Evolutionary conservation across 2,888 invertebrate species (phyloP).

Genomic region (Athripsodes cinereus): DNA sequence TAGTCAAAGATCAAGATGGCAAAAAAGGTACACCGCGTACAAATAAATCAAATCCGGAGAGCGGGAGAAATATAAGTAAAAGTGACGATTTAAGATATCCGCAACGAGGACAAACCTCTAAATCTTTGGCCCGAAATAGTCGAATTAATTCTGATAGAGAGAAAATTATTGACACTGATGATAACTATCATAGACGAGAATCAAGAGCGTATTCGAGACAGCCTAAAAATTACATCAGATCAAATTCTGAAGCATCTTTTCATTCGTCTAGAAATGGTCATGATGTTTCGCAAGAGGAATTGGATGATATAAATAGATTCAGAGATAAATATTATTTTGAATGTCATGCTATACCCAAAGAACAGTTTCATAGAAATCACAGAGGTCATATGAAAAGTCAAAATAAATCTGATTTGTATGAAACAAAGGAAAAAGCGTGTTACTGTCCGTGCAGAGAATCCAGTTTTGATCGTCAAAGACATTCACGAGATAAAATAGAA

Average conservation of each 20-base stretch:
- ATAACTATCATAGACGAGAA: background rate
- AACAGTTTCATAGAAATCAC: constrained; percentile 29
- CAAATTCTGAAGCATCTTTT: background rate
- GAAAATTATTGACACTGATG: background rate
- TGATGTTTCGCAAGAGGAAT: constrained; percentile 8
- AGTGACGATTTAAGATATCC: background rate
- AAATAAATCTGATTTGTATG: constrained; percentile 21
- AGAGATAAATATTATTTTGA: constrained; percentile 55
- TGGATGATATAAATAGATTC: constrained; percentile 39
- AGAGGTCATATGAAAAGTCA: constrained; percentile 22
- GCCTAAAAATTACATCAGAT: background rate
- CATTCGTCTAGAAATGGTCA: background rate
- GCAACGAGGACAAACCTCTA: background rate
- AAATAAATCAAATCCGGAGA: background rate
- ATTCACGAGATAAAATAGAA: background rate
- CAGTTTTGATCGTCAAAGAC: constrained; percentile 6
- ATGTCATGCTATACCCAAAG: constrained; percentile 45
- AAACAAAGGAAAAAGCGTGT: too few species aligned
- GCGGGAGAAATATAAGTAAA: background rate
- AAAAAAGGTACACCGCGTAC: background rate
- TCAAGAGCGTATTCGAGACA: background rate
- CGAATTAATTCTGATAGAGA: background rate
- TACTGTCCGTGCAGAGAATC: background rate
- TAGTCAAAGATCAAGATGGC: background rate
- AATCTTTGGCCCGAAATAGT: background rate